These are phyloP conservation scores for Pungitius pungitius DNA, from an alignment of 2,113 vertebrate species.

Conservation along the genomic window DNA sequence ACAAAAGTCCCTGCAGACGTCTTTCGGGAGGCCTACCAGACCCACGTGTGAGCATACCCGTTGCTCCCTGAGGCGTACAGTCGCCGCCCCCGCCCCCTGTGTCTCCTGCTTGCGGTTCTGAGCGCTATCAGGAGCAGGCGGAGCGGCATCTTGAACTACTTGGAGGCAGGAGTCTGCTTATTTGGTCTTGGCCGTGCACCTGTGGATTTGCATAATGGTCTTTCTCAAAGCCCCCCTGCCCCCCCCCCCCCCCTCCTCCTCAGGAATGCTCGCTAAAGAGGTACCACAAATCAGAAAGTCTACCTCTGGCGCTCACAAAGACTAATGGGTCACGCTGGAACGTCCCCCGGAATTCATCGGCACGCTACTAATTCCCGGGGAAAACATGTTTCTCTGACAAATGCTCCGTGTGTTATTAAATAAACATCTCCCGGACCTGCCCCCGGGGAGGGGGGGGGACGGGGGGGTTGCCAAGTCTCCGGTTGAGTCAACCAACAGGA, in stretches of 20 bases:
- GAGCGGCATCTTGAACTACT: slow-evolving; percentile 80
- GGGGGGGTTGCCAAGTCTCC: slow-evolving; percentile 53
- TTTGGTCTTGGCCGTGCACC: slow-evolving; percentile 76
- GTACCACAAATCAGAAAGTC: slow-evolving; percentile 73
- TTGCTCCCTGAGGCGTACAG: slow-evolving; percentile 31
- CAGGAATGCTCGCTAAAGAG: slow-evolving; percentile 73
- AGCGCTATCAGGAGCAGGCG: slow-evolving; percentile 60
- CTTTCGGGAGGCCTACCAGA: slow-evolving; percentile 20
- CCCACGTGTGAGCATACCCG: neutral
- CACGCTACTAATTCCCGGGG: slow-evolving; percentile 50
- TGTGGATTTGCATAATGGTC: slow-evolving; percentile 82
- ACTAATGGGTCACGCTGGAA: slow-evolving; percentile 58
- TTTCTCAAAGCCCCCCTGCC: no score
- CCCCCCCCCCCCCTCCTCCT: slow-evolving; percentile 65
- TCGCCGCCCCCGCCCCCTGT: no score
- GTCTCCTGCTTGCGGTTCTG: no score
- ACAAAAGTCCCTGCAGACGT: slow-evolving; percentile 38
- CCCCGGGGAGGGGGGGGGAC: no score
- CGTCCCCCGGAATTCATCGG: no score
- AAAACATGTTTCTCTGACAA: slow-evolving; percentile 60
- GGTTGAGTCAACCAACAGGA: slow-evolving; percentile 36
- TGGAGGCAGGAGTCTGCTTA: slow-evolving; percentile 67
- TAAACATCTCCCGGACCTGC: slow-evolving; percentile 65
- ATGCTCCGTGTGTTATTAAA: slow-evolving; percentile 54
- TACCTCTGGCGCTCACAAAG: slow-evolving; percentile 51